A percentile compares a stretch with the other conserved stretches of the same genome.
Conservation (phyloP, 2,113 vertebrate species). For the Chlorocebus sabaeus region DNA sequence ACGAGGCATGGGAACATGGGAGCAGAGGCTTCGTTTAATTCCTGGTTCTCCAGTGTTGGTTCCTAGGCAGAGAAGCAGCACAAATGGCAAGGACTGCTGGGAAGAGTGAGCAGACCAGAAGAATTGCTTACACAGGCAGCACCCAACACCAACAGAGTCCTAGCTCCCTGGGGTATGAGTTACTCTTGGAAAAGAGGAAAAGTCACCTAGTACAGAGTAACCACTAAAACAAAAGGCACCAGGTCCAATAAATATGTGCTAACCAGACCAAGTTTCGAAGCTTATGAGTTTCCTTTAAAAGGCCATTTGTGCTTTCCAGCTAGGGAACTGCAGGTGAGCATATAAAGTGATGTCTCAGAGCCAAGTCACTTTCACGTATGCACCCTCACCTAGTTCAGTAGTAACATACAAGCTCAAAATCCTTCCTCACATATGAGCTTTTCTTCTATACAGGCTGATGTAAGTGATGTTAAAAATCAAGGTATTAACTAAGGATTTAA, state of each 20-base stretch:
- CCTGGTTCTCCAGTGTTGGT: background rate
- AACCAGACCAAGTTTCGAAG: background rate
- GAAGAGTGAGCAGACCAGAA: background rate
- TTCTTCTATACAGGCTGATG: background rate
- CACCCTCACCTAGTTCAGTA: background rate
- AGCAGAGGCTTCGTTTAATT: background rate
- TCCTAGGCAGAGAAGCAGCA: background rate
- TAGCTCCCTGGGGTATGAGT: background rate
- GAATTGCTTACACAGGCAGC: accelerated
- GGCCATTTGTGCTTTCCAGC: background rate
- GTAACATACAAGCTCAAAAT: background rate
- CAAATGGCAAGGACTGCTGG: background rate
- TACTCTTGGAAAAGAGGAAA: background rate
- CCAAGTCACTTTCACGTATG: background rate
- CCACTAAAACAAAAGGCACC: background rate
- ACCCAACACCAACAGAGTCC: background rate
- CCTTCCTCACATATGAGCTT: background rate
- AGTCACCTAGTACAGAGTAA: background rate
- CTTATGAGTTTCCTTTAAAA: background rate
- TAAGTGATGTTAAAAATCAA: background rate
- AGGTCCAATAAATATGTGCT: background rate
- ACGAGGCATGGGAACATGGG: accelerated
- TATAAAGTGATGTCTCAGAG: background rate
- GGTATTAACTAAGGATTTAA: background rate
- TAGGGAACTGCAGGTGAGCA: background rate